These are phyloP conservation scores for Diorhabda sublineata DNA, from an alignment of 1,140 invertebrate genomes.

Conservation along the genomic window DNA sequence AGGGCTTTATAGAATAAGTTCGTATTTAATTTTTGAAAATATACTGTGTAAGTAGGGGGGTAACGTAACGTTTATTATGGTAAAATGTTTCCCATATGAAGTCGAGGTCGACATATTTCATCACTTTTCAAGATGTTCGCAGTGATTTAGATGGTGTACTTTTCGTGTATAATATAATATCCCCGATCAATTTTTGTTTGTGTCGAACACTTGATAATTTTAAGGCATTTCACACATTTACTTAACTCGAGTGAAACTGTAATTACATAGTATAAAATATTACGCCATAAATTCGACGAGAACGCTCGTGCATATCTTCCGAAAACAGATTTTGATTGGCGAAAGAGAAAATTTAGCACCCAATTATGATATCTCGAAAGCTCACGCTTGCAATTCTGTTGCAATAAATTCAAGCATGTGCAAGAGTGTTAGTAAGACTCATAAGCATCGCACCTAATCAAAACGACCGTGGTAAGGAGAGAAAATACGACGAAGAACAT, in stretches of 20 bases:
- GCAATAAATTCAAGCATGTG: not conserved
- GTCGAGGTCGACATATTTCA: no score
- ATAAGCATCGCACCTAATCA: conserved; percentile 1
- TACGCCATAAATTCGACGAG: not conserved
- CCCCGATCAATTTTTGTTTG: no score
- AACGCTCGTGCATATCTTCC: not conserved
- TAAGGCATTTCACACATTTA: not conserved
- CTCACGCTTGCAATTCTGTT: not conserved
- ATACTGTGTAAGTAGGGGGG: no score
- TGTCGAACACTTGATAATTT: no score
- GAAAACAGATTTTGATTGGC: not conserved
- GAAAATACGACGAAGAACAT: not conserved
- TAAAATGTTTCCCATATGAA: no score
- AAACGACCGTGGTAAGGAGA: not conserved
- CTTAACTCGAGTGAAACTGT: not conserved
- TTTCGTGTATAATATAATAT: no score
- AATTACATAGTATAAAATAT: not conserved
- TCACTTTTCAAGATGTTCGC: no score
- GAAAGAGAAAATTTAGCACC: not conserved
- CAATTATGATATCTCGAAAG: not conserved
- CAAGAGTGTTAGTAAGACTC: not conserved
- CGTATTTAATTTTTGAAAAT: no score
- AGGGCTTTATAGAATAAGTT: no score
- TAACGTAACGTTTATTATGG: no score
- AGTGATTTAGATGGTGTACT: no score